Evolutionary conservation across 2,888 invertebrate genomes (phyloP).

Genomic region (Cordilura impudica): DNA sequence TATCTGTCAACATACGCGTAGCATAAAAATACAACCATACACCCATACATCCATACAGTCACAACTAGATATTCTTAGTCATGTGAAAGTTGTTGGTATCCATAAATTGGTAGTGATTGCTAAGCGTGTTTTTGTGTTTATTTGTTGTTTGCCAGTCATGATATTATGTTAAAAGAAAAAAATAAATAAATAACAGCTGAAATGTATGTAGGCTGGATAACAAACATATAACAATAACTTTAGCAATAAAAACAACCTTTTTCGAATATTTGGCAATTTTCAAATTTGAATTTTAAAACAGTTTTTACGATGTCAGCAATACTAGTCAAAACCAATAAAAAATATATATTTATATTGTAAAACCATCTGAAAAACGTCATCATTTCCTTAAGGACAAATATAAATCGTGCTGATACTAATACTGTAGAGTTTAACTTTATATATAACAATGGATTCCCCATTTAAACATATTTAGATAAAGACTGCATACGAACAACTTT

Average conservation of each 20-base stretch:
- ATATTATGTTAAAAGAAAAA: neutral
- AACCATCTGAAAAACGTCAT: constrained; percentile 41
- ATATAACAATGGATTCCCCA: too few species aligned
- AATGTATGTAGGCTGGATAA: neutral
- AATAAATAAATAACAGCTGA: neutral
- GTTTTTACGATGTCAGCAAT: constrained; percentile 31
- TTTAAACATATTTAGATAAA: too few species aligned
- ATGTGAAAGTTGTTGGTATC: neutral
- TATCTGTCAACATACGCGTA: constrained; percentile 41
- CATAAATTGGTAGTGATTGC: constrained; percentile 14
- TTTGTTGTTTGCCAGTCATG: constrained; percentile 9
- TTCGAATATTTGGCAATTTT: constrained; percentile 42
- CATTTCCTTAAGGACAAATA: constrained; percentile 35
- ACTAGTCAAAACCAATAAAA: constrained; percentile 6
- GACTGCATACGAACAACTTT: too few species aligned
- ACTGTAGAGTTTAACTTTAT: too few species aligned
- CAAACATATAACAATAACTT: constrained; percentile 41
- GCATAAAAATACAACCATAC: constrained; percentile 12
- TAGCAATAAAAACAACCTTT: constrained; percentile 51
- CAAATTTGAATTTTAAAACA: constrained; percentile 48
- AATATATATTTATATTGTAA: constrained; percentile 3
- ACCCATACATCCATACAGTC: neutral
- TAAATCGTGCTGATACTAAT: constrained; percentile 7
- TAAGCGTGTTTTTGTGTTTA: neutral
- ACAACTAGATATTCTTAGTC: neutral